Evolutionary conservation across 1,140 invertebrate genomes (phyloP).

Genomic region (Proctacanthus coquilletti): DNA sequence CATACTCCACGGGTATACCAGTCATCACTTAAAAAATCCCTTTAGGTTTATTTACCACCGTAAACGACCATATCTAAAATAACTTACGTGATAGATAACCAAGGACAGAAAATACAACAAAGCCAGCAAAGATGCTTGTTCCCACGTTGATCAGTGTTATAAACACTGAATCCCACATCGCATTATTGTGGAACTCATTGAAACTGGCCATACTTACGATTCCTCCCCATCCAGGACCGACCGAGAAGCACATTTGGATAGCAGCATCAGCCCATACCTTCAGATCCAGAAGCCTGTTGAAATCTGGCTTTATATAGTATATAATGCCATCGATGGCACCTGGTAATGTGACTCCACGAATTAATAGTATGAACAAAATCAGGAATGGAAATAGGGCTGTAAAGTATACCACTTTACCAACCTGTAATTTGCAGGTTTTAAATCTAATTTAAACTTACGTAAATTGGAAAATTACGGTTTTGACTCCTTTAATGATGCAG

Average conservation of each 20-base stretch:
- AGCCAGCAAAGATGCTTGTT: constrained; percentile 83
- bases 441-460: too few relatives aligned
- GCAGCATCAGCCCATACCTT: constrained; percentile 86
- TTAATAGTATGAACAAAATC: constrained; percentile 53
- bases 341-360: constrained; percentile 58
- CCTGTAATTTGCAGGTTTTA: too few relatives aligned
- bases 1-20: constrained; percentile 62
- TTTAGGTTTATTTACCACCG: too few relatives aligned
- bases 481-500: constrained; percentile 67
- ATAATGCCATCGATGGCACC: constrained; percentile 60
- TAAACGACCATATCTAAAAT: not conserved
- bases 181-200: constrained; percentile 72
- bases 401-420: constrained; percentile 61
- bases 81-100: constrained; percentile 64
- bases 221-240: constrained; percentile 83
- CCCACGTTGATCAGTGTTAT: constrained; percentile 66
- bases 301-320: constrained; percentile 73
- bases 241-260: constrained; percentile 80
- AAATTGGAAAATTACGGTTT: constrained; percentile 53
- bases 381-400: constrained; percentile 75
- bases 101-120: constrained; percentile 86
- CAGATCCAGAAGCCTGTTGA: constrained; percentile 49
- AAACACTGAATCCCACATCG: constrained; percentile 49
- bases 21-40: constrained; percentile 43
- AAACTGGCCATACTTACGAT: constrained; percentile 81